Evolutionary conservation across 2,888 invertebrate genomes (phyloP), one percentile per base, ranked within the genome.

Genomic region (Nebria brevicollis): DNA sequence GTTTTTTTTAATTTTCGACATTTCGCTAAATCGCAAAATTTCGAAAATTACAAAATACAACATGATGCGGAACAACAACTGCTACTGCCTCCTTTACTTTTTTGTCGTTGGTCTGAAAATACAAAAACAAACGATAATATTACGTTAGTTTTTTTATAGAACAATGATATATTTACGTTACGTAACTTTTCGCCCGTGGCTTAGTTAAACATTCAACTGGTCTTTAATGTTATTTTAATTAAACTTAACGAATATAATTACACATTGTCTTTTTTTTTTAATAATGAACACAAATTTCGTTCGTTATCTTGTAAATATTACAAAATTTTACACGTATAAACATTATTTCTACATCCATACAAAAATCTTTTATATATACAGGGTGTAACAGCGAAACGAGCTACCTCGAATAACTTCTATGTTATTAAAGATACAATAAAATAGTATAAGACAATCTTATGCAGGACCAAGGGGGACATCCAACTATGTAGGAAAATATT

Each of bases 31-130:
- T 43, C 66, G 73, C 75, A 73, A 68, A 74, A 75, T 79, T 79
- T 79, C 78, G 80, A 54, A 70, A 73, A 81, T 95, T 97, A 97
- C 94, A 97, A 94, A 93, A 97, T 96, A 93, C 95, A 95, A 92
- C 97, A 97, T 85, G 96, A 95, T 87, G 96, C 94, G 87, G 96
- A 96, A 93, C 97, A 97, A 93, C 97, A 97, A 94, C 96, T 96
- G 92, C 96, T 96, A 87, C 96, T 96, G 85, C 96, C 96, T 85
- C 96, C 96, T 94, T 97, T 97, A 92, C 96, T 96, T 91, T 97
- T 97, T 91, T 96, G 96, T 91, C 96, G 94, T 93, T 97, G 96
- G 94, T 97, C 97, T 97, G 93, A 86, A 94, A 93, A 34, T 34
- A 34, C 5, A 34, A 34, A 5, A 34, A 1, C 34, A 34, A 34